Evolutionary conservation across 2,797 vertebrate species (phyloP), one percentile per base, ranked within the genome.

Genomic region (Miichthys miiuy): DNA sequence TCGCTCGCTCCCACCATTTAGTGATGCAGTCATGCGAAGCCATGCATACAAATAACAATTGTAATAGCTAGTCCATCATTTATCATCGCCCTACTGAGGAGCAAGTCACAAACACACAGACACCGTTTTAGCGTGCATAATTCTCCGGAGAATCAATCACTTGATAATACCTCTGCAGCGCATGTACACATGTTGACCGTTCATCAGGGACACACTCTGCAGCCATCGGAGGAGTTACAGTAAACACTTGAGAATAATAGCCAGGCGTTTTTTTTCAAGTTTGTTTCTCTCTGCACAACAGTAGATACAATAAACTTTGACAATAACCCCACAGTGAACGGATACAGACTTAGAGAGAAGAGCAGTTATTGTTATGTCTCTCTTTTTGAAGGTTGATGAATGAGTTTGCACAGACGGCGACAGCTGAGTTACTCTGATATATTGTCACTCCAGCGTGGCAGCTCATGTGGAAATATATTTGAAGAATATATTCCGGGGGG

Each of bases 41-140:
- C 48, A 27, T 54, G 21, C 64, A 79, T 72, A 75, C 73, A 79
- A 78, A 86, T 72, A 74, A 54, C 55, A 17, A 67, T 10, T 20
- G 34, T 65, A 70, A 71, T 7, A 73, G 13, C 38, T 0, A 14
- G 66, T 51, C 47, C 23, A 56, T 60, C 34, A 38, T 77, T 81
- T 70, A 63, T 77, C 61, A 64, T 60, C 5, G 3, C 4, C 38
- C 38, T 21, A 12, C 41, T 9, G 69, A 66, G 34, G 57, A 54
- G 17, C 2, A 18, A 52, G 64, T 25, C 47, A 80, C 65, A 77
- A 46, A 65, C 66, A 62, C 27, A 68, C 41, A 44, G 21, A 23
- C 57, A 17, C 0, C 5, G 1, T 3, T 60, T 27, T 6, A 34
- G 47, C 48, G 47, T 7, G 30, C 18, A 34, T 46, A 5, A 65